A percentile compares a stretch with the other conserved stretches of the same genome.
Evolutionary conservation across 2,888 invertebrate genomes (phyloP).

Genomic region (Piscicola geometra): DNA sequence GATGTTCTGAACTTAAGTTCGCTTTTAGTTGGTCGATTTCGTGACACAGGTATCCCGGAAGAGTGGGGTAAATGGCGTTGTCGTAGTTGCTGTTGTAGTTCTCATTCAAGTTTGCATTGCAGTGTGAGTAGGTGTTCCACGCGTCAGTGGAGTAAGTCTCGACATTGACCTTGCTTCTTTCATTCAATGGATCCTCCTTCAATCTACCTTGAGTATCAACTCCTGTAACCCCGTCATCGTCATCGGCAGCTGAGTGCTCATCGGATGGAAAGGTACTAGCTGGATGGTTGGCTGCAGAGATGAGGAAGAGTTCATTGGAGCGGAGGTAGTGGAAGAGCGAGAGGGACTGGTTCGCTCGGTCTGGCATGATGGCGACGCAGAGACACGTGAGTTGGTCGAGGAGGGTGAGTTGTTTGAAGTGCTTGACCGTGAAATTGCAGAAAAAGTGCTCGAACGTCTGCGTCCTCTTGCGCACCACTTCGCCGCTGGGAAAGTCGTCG

Average conservation of each 20-base stretch:
- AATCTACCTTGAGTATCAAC: neutral
- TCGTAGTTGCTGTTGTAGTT: neutral
- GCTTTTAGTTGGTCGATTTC: slow-evolving; percentile 19
- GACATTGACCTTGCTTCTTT: neutral
- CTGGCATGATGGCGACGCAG: slow-evolving; percentile 35
- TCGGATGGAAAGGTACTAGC: neutral
- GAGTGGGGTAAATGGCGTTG: slow-evolving; percentile 18
- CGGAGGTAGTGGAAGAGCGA: slow-evolving; percentile 33
- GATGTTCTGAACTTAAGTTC: slow-evolving; percentile 6
- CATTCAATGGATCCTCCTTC: neutral
- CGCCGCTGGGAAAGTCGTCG: slow-evolving; percentile 36
- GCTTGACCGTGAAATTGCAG: slow-evolving; percentile 25
- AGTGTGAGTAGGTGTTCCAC: neutral
- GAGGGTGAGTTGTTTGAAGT: slow-evolving; percentile 32
- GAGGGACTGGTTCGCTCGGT: slow-evolving; percentile 34
- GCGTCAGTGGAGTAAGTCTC: neutral
- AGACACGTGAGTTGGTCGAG: slow-evolving; percentile 34
- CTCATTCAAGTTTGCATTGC: neutral
- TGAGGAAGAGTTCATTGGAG: slow-evolving; percentile 9
- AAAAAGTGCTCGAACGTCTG: slow-evolving; percentile 33
- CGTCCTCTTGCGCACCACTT: slow-evolving; percentile 23
- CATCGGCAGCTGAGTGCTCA: neutral
- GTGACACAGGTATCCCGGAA: slow-evolving; percentile 19
- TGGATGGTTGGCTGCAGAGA: slow-evolving; percentile 20
- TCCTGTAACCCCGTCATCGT: neutral